Percentiles rank a stretch among this genome's conserved stretches.
Conservation (phyloP, 2,888 invertebrate species). For the Villa cingulata region DNA sequence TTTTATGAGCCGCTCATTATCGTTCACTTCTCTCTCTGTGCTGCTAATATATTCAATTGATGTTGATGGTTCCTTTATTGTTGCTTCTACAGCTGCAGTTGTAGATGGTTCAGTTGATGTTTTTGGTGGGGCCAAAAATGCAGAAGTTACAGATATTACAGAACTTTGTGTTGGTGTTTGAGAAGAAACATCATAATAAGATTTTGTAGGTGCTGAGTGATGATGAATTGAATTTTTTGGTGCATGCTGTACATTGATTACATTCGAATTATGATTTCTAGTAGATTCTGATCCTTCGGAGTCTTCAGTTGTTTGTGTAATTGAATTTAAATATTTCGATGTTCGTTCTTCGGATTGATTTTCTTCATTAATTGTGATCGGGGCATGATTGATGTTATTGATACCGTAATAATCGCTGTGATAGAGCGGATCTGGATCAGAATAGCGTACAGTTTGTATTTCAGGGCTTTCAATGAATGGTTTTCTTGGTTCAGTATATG, state of each 20-base stretch:
- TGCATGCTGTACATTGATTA: conserved; percentile 30
- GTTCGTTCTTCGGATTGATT: neutral
- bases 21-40: conserved; percentile 19
- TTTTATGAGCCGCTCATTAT: no score
- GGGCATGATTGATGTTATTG: neutral
- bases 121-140: neutral
- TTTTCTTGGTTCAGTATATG: conserved; percentile 7
- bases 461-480: conserved; percentile 25
- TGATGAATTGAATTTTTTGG: conserved; percentile 19
- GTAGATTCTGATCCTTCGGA: conserved; percentile 5
- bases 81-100: neutral
- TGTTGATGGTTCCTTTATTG: neutral
- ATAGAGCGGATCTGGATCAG: conserved; percentile 40
- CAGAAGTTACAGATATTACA: neutral
- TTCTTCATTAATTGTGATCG: neutral
- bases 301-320: neutral
- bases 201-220: neutral
- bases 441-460: conserved; percentile 33
- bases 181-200: neutral
- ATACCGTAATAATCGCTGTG: conserved; percentile 10
- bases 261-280: conserved; percentile 16
- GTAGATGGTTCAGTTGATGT: neutral
- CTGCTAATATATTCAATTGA: conserved; percentile 1
- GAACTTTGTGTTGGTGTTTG: neutral
- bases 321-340: neutral